Conservation (phyloP, 2,113 vertebrate species). For the Myxocyprinus asiaticus region DNA sequence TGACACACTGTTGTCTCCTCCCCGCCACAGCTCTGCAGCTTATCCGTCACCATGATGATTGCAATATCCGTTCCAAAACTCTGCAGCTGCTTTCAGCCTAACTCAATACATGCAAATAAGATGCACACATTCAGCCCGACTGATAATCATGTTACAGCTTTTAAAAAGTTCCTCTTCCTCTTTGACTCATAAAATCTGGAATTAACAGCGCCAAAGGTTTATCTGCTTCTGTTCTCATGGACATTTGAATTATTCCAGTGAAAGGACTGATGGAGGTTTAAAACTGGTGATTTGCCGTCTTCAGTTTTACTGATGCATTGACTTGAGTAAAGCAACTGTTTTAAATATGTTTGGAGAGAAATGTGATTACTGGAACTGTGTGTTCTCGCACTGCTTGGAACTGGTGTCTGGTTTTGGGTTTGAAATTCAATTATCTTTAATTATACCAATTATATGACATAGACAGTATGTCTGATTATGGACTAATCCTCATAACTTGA, state of each 20-base stretch:
- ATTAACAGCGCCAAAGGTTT: conserved; percentile 5
- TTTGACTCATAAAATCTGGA: conserved; percentile 4
- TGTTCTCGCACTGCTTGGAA: not conserved
- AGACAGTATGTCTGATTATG: too few relatives aligned
- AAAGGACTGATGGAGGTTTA: not conserved
- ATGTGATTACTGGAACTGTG: not conserved
- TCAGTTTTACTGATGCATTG: not conserved
- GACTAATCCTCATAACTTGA: too few relatives aligned
- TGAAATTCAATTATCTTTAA: too few relatives aligned
- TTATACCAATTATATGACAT: too few relatives aligned
- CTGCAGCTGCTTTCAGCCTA: not conserved
- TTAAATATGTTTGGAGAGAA: not conserved
- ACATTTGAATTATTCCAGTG: not conserved
- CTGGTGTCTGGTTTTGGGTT: too few relatives aligned
- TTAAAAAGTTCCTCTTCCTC: conserved; percentile 17
- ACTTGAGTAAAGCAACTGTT: not conserved
- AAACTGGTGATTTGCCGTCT: not conserved
- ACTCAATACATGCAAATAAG: conserved; percentile 31
- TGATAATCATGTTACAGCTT: conserved; percentile 18
- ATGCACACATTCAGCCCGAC: not conserved
- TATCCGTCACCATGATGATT: not conserved
- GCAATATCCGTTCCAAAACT: not conserved
- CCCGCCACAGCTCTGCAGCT: too few relatives aligned
- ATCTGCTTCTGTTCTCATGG: conserved; percentile 3
- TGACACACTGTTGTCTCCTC: too few relatives aligned